These are phyloP conservation scores for Apoda limacodes DNA, from an alignment of 2,888 invertebrate genomes.

Conservation along the genomic window DNA sequence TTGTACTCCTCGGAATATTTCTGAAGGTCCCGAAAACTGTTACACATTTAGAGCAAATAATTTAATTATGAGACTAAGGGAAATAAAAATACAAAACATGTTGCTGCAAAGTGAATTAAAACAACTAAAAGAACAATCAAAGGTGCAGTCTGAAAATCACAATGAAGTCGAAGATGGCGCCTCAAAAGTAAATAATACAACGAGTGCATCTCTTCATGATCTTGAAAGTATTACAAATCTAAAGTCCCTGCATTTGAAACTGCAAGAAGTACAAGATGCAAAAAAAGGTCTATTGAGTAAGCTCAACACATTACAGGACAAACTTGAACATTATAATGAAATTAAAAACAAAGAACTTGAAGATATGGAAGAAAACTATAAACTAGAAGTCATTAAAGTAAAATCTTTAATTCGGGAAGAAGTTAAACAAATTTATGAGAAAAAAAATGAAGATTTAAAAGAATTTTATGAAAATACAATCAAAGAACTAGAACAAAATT, in stretches of 20 bases:
- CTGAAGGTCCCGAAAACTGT: slow-evolving; percentile 7
- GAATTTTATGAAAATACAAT: slow-evolving; percentile 31
- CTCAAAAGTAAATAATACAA: slow-evolving; percentile 31
- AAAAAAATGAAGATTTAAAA: slow-evolving; percentile 35
- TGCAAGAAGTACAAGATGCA: slow-evolving; percentile 39
- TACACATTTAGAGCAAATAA: slow-evolving; percentile 42
- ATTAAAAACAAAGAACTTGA: slow-evolving; percentile 41
- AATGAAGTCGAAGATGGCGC: slow-evolving; percentile 18
- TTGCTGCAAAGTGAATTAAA: slow-evolving; percentile 38
- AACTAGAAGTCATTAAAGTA: slow-evolving; percentile 36
- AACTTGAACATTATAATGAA: slow-evolving; percentile 34
- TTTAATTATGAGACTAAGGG: slow-evolving; percentile 43
- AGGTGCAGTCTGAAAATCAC: slow-evolving; percentile 19
- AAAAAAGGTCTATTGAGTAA: slow-evolving; percentile 35
- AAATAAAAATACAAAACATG: slow-evolving; percentile 50
- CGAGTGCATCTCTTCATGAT: slow-evolving; percentile 24
- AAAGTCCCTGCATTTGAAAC: slow-evolving; percentile 33
- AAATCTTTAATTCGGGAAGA: slow-evolving; percentile 35
- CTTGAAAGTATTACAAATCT: slow-evolving; percentile 31
- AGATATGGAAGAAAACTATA: slow-evolving; percentile 37
- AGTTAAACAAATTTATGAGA: slow-evolving; percentile 30
- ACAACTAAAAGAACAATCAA: slow-evolving; percentile 32
- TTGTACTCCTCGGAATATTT: slow-evolving; percentile 23
- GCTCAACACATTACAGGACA: slow-evolving; percentile 33
- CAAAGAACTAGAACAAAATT: slow-evolving; percentile 27